These are phyloP conservation scores for Aethes cnicana DNA, from an alignment of 2,888 invertebrate species.

Conservation along the genomic window DNA sequence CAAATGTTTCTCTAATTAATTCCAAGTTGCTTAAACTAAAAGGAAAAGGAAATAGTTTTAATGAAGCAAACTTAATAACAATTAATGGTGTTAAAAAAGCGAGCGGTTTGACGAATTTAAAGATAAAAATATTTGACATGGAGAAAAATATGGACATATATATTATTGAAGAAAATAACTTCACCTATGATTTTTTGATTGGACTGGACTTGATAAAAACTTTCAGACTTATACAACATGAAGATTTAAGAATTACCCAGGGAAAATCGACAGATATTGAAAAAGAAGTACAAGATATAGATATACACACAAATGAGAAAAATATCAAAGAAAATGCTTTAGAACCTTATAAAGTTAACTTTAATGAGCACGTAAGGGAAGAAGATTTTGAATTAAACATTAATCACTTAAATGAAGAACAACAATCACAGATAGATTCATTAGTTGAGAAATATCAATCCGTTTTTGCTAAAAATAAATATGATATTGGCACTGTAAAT, in stretches of 20 bases:
- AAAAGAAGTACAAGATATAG: slow-evolving; percentile 29
- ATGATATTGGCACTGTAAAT: slow-evolving; percentile 37
- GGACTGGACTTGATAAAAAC: slow-evolving; percentile 5
- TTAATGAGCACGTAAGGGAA: slow-evolving; percentile 33
- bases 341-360: slow-evolving; percentile 25
- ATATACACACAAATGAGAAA: background rate
- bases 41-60: slow-evolving; percentile 18
- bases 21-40: slow-evolving; percentile 19
- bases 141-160: slow-evolving; percentile 29
- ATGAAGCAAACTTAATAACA: slow-evolving; percentile 25
- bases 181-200: slow-evolving; percentile 16
- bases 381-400: slow-evolving; percentile 30
- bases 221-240: slow-evolving; percentile 22
- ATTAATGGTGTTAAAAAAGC: slow-evolving; percentile 34
- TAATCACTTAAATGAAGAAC: slow-evolving; percentile 27
- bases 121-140: slow-evolving; percentile 30
- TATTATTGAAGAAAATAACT: slow-evolving; percentile 29
- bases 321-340: slow-evolving; percentile 12
- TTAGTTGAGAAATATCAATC: slow-evolving; percentile 30
- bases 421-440: slow-evolving; percentile 30
- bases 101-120: slow-evolving; percentile 31
- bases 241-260: slow-evolving; percentile 23
- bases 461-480: slow-evolving; percentile 35
- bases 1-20: slow-evolving; percentile 30
- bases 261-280: slow-evolving; percentile 23